Percentiles rank a stretch among this genome's conserved stretches.
These are phyloP conservation scores for Gandaritis pyraliata DNA, from an alignment of 2,888 invertebrate species.

Conservation along the genomic window DNA sequence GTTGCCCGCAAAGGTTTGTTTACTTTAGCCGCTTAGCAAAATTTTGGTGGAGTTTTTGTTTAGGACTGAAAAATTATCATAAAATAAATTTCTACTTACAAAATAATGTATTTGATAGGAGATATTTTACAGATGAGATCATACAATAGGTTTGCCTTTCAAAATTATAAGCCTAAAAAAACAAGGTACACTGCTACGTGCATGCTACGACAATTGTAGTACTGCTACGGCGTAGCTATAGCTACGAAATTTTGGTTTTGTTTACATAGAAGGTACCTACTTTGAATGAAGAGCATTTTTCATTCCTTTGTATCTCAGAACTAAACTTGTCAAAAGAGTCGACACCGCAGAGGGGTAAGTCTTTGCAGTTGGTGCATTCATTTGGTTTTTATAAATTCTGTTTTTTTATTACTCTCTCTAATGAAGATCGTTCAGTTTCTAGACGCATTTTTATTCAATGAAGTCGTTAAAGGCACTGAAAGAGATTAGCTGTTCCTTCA, in stretches of 20 bases:
- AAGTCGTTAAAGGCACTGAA: background rate
- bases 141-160: no score
- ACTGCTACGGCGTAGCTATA: conserved; percentile 9
- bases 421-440: background rate
- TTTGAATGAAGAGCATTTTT: background rate
- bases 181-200: background rate
- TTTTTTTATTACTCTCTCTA: no score
- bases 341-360: background rate
- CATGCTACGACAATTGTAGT: conserved; percentile 12
- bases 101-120: no score
- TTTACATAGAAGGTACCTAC: background rate
- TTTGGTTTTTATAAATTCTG: conserved; percentile 3
- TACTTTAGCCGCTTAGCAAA: background rate
- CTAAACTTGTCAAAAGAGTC: background rate
- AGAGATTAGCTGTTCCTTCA: background rate
- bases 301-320: background rate
- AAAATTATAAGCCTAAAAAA: no score
- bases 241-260: background rate
- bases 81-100: no score
- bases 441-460: background rate
- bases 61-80: no score
- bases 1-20: background rate
- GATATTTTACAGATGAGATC: no score
- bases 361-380: conserved; percentile 1
- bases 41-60: background rate